phyloP scores from a whole-genome alignment of 2,888 invertebrate species.

The Tetropium fuscum region DNA sequence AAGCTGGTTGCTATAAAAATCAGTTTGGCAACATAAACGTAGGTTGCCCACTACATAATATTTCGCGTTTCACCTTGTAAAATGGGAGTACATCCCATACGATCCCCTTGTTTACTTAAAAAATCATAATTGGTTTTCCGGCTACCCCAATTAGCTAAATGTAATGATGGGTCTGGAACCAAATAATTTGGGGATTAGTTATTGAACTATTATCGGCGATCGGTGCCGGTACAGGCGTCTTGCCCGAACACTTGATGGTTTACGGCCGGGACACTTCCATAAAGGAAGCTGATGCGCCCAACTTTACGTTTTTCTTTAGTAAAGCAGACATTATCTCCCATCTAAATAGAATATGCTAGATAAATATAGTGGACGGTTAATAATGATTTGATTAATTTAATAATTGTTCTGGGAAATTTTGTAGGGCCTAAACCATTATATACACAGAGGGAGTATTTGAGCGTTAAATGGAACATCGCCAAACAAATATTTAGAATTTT shows the following conservation, averaged over 20 bases:
- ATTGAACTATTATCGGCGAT: constrained; percentile 63
- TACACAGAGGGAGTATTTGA: no score
- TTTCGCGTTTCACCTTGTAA: constrained; percentile 23
- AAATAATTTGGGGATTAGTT: constrained; percentile 62
- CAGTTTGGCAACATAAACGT: no score
- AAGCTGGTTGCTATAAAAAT: no score
- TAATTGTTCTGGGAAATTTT: constrained; percentile 3
- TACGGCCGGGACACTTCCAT: constrained; percentile 20
- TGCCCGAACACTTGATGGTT: constrained; percentile 44
- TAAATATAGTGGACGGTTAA: constrained; percentile 1
- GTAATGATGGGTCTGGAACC: constrained; percentile 62
- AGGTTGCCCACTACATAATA: no score
- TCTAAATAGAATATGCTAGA: constrained; percentile 11
- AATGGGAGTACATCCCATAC: constrained; percentile 35
- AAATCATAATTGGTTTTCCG: constrained; percentile 63
- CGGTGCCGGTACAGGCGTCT: constrained; percentile 59
- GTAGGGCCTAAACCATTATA: no score
- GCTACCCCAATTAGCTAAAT: constrained; percentile 64
- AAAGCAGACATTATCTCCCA: constrained; percentile 23
- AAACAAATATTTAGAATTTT: no score
- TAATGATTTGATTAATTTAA: constrained; percentile 1
- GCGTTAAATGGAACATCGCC: no score
- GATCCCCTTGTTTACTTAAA: constrained; percentile 58
- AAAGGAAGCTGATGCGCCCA: not conserved
- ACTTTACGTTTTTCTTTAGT: constrained; percentile 22